phyloP scores from a whole-genome alignment of 1,140 invertebrate species.

The Pissodes strobi region DNA sequence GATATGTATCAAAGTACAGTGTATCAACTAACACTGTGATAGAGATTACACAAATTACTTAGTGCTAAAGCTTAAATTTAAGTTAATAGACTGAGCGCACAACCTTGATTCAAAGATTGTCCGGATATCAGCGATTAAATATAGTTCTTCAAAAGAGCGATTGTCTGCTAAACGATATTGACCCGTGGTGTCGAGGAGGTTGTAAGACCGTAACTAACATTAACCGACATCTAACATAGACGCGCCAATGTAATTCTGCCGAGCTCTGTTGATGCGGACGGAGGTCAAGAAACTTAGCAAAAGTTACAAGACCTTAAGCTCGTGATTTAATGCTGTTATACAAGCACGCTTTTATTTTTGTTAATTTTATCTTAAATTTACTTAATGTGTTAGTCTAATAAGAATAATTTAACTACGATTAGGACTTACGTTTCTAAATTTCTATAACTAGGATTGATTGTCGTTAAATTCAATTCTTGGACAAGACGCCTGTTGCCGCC shows the following conservation, averaged over 20 bases:
- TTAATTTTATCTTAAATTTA: slow-evolving; percentile 22
- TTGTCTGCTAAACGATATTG: slow-evolving; percentile 32
- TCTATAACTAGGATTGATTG: slow-evolving; percentile 48
- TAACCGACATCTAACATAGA: slow-evolving; percentile 18
- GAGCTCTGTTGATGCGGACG: slow-evolving; percentile 28
- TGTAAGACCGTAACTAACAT: slow-evolving; percentile 20
- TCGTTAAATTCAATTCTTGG: slow-evolving; percentile 57
- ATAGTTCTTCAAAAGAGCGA: slow-evolving; percentile 11
- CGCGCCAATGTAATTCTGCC: slow-evolving; percentile 9
- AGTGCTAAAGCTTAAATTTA: background rate
- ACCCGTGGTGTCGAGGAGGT: slow-evolving; percentile 23
- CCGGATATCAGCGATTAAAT: slow-evolving; percentile 2
- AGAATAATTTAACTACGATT: slow-evolving; percentile 44
- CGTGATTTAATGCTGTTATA: slow-evolving; percentile 18
- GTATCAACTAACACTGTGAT: background rate
- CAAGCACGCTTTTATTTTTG: slow-evolving; percentile 9
- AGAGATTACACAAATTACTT: background rate
- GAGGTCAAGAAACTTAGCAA: slow-evolving; percentile 30
- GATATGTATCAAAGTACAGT: slow-evolving; percentile 16
- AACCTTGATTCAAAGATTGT: slow-evolving; percentile 31
- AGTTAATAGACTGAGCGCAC: slow-evolving; percentile 12
- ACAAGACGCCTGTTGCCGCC: slow-evolving; percentile 53
- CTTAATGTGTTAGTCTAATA: slow-evolving; percentile 30
- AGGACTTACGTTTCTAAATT: slow-evolving; percentile 27
- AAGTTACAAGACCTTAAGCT: slow-evolving; percentile 21